phyloP scores from a whole-genome alignment of 2,113 vertebrate species.

The Beaufortia kweichowensis region DNA sequence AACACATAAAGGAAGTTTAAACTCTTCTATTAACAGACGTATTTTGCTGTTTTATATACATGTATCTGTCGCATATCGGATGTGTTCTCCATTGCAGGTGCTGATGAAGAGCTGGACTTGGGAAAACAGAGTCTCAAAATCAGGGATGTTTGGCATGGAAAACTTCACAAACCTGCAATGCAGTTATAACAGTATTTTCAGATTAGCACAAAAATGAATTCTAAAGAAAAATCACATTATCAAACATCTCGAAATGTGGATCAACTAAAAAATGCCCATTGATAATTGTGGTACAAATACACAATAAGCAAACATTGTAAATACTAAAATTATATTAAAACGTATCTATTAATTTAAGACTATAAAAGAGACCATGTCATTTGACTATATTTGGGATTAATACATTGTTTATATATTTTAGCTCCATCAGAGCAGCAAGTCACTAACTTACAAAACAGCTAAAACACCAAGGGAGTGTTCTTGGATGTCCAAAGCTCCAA shows the following conservation, averaged over 20 bases:
- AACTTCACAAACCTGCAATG: slow-evolving; percentile 96
- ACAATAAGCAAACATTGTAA: too few species aligned
- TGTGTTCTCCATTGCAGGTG: slow-evolving; percentile 97
- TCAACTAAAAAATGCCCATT: too few species aligned
- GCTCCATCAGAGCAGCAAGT: neutral
- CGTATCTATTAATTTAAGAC: too few species aligned
- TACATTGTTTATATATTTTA: too few species aligned
- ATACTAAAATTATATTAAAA: too few species aligned
- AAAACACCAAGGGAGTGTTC: slow-evolving; percentile 96
- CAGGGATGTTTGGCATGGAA: slow-evolving; percentile 99
- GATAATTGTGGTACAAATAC: too few species aligned
- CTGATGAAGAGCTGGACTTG: slow-evolving; percentile 99
- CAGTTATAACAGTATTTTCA: neutral
- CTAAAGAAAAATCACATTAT: too few species aligned
- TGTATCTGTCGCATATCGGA: slow-evolving; percentile 98
- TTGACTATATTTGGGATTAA: too few species aligned
- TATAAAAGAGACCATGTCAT: too few species aligned
- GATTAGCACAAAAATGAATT: neutral
- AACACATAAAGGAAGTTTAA: neutral
- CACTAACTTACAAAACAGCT: slow-evolving; percentile 90
- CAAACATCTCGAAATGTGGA: too few species aligned
- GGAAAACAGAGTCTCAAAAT: slow-evolving; percentile 98
- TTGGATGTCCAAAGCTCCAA: slow-evolving; percentile 96
- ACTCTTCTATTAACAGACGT: too few species aligned
- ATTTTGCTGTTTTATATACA: slow-evolving; percentile 79